phyloP scores from a whole-genome alignment of 64 coral and sea anemone genomes.

The Porites australiensis region DNA sequence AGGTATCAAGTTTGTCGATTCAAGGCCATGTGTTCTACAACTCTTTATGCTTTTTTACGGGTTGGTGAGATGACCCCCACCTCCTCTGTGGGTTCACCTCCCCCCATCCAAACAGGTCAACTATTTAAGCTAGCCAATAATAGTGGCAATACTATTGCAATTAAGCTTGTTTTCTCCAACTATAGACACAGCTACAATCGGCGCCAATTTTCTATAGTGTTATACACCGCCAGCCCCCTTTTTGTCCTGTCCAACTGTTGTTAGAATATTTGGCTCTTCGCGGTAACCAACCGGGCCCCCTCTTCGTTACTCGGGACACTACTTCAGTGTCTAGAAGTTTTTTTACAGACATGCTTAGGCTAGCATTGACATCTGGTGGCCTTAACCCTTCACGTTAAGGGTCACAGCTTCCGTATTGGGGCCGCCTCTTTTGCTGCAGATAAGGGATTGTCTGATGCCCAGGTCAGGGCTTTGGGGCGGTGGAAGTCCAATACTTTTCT shows the following conservation, averaged over 20 bases:
- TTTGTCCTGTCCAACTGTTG: constrained; percentile 52
- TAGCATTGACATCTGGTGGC: constrained; percentile 4
- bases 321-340: constrained; percentile 36
- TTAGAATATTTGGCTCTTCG: constrained; percentile 46
- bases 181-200: constrained; percentile 72
- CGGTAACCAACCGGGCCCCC: constrained; percentile 15
- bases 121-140: too few species aligned
- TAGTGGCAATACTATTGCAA: too few species aligned
- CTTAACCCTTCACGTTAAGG: constrained; percentile 48
- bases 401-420: constrained; percentile 62
- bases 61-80: too few species aligned
- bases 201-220: constrained; percentile 44
- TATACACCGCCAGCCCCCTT: constrained; percentile 3
- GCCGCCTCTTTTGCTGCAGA: constrained; percentile 12
- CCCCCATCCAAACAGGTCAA: too few species aligned
- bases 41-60: too few species aligned
- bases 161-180: too few species aligned
- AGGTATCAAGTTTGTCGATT: too few species aligned
- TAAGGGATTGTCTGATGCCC: constrained; percentile 1
- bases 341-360: constrained; percentile 28
- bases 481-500: constrained; percentile 8
- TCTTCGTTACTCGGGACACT: constrained; percentile 26
- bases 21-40: too few species aligned
- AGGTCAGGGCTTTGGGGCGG: background rate
- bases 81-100: too few species aligned